These are phyloP conservation scores for Morinoia aosen DNA, from an alignment of 2,888 invertebrate genomes.

Conservation along the genomic window DNA sequence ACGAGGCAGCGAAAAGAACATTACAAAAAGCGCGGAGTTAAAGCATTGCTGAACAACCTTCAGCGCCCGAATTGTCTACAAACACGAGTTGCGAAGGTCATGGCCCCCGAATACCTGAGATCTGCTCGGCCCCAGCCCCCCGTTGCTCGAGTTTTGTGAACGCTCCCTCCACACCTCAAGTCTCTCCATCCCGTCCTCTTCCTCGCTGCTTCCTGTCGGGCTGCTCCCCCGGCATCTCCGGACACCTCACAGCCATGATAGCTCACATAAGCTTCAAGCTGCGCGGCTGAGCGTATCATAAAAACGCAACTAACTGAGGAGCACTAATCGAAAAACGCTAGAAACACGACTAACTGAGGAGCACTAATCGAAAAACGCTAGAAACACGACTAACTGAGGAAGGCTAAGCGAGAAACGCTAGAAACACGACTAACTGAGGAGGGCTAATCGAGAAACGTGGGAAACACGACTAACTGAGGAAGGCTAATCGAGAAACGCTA, in stretches of 20 bases:
- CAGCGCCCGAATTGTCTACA: neutral
- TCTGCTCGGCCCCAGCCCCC: neutral
- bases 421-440: no score
- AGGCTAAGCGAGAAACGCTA: no score
- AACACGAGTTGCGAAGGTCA: constrained; percentile 20
- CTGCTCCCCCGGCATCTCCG: neutral
- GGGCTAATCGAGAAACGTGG: no score
- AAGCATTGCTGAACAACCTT: neutral
- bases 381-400: no score
- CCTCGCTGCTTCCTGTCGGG: neutral
- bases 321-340: no score
- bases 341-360: no score
- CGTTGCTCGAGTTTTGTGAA: constrained; percentile 21
- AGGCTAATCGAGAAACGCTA: no score
- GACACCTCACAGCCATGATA: neutral
- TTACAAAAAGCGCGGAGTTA: neutral
- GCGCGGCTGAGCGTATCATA: no score
- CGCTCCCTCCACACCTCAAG: neutral
- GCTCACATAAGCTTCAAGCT: neutral
- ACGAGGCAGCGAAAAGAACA: neutral
- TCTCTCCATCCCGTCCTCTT: neutral
- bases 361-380: no score
- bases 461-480: no score
- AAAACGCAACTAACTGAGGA: no score
- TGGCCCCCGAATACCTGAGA: constrained; percentile 32